Conservation (phyloP, 2,113 vertebrate genomes). For the Mus pahari region DNA sequence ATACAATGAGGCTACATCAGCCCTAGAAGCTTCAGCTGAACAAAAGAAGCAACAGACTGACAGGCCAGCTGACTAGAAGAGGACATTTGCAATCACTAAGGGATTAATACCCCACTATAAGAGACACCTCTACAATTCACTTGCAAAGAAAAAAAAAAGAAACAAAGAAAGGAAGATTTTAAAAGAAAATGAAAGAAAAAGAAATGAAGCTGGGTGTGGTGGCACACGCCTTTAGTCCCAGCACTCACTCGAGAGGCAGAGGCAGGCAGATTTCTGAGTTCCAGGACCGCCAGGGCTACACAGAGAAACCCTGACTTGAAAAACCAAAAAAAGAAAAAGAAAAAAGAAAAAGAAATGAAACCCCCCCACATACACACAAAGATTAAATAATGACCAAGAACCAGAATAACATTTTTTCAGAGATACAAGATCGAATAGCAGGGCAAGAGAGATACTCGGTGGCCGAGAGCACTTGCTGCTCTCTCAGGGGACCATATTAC, state of each 20-base stretch:
- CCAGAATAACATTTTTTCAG: not conserved
- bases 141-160: not conserved
- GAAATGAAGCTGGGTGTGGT: too few relatives aligned
- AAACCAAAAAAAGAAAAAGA: too few relatives aligned
- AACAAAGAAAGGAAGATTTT: not conserved
- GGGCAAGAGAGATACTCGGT: not conserved
- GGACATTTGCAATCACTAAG: not conserved
- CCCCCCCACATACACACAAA: not conserved
- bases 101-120: not conserved
- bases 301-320: too few relatives aligned
- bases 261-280: too few relatives aligned
- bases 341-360: too few relatives aligned
- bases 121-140: not conserved
- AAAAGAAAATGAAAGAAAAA: not conserved
- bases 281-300: too few relatives aligned
- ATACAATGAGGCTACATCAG: fast-evolving
- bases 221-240: too few relatives aligned
- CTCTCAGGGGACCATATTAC: not conserved
- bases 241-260: too few relatives aligned
- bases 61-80: not conserved
- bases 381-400: not conserved
- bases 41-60: not conserved
- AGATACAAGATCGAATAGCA: not conserved
- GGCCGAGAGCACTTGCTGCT: not conserved
- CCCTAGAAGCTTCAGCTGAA: not conserved